A percentile compares a stretch with the other conserved stretches of the same genome.
phyloP scores from a whole-genome alignment of 2,113 vertebrate genomes.

The Toxostoma redivivum region DNA sequence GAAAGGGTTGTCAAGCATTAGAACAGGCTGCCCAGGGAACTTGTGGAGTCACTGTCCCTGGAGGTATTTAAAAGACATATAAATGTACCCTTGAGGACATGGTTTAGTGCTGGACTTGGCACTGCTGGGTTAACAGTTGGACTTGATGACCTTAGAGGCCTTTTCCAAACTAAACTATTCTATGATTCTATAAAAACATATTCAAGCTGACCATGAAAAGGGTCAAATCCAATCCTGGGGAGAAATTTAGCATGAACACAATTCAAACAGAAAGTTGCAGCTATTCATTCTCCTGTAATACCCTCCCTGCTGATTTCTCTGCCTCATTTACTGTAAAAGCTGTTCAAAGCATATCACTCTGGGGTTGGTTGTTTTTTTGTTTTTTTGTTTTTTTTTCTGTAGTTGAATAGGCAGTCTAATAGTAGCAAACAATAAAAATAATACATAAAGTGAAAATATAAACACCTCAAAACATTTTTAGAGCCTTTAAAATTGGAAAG shows the following conservation, averaged over 20 bases:
- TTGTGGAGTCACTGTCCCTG: neutral
- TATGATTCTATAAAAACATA: neutral
- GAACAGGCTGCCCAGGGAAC: neutral
- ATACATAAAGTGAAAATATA: neutral
- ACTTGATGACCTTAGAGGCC: neutral
- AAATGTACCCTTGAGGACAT: neutral
- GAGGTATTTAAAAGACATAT: neutral
- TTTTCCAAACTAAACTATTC: neutral
- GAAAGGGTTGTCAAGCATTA: neutral
- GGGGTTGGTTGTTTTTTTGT: neutral
- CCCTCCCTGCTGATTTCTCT: conserved; percentile 14
- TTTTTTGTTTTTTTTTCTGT: neutral
- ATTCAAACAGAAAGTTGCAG: neutral
- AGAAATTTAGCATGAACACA: neutral
- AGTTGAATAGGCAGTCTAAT: neutral
- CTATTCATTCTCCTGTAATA: neutral
- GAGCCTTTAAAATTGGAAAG: neutral
- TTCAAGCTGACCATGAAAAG: neutral
- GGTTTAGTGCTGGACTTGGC: neutral
- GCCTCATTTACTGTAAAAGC: neutral
- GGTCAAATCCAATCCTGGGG: neutral
- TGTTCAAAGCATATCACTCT: neutral
- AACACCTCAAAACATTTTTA: neutral
- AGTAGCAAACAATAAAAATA: neutral
- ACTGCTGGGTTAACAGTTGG: neutral